These are phyloP conservation scores for Abrostola tripartita DNA, from an alignment of 2,888 invertebrate genomes.

Conservation along the genomic window DNA sequence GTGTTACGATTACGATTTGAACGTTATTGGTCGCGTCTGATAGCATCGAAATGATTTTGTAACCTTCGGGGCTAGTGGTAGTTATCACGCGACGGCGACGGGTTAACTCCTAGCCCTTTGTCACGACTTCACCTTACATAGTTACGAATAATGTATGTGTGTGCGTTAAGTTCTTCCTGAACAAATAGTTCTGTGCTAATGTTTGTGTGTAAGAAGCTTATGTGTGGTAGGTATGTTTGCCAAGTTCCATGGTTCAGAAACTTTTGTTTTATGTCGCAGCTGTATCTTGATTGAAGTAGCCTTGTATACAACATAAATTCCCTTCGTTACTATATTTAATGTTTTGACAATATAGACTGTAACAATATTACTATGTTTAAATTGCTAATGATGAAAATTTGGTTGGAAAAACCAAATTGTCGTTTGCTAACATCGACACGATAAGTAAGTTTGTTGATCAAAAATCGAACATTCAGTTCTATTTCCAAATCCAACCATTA, in stretches of 20 bases:
- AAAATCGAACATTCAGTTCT: too few relatives aligned
- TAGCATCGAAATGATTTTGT: conserved; percentile 61
- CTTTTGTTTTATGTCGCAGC: background rate
- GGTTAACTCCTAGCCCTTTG: conserved; percentile 52
- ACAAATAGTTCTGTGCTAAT: conserved; percentile 29
- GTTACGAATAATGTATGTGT: conserved; percentile 11
- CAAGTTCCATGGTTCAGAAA: conserved; percentile 29
- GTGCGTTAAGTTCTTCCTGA: conserved; percentile 14
- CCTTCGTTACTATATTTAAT: too few relatives aligned
- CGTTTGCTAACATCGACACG: too few relatives aligned
- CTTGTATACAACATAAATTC: too few relatives aligned
- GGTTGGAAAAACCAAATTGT: too few relatives aligned
- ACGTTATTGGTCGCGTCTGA: conserved; percentile 60
- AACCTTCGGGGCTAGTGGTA: conserved; percentile 53
- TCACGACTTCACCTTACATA: conserved; percentile 64
- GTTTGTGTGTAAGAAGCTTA: conserved; percentile 4
- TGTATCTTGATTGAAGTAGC: conserved; percentile 1
- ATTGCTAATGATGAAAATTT: too few relatives aligned
- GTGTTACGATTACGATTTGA: conserved; percentile 63
- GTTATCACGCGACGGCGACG: conserved; percentile 67
- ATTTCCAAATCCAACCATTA: too few relatives aligned
- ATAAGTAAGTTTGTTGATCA: too few relatives aligned
- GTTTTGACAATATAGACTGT: too few relatives aligned
- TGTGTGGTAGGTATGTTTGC: conserved; percentile 11
- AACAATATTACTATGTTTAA: too few relatives aligned